Evolutionary conservation across 2,888 invertebrate genomes (phyloP), one percentile per base, ranked within the genome.

Genomic region (Athalia rosae): DNA sequence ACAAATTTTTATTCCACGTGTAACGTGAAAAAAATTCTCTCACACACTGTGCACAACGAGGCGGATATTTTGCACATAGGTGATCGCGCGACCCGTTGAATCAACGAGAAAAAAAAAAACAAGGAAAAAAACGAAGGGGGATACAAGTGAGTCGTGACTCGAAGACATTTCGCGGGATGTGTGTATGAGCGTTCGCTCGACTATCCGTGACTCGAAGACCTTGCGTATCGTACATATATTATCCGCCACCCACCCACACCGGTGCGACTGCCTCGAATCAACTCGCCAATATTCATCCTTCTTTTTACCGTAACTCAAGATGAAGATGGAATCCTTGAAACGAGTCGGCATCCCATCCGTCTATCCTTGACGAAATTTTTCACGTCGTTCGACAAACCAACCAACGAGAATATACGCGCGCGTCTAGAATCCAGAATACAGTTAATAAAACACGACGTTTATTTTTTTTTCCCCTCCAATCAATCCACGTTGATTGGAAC

Each of bases 191-290:
- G n/a, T 67, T 67, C 67, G 50, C 67, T 67, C 67, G 67, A 67
- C 67, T 50, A 53, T 53, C 67, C 67, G 67, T 53, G 28, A 67
- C 67, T 67, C 53, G 67, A 67, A 67, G 67, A 53, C 67, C 67
- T 67, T 41, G n/a, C 67, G 28, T 28, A 50, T 50, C 50, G 28
- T 28, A 28, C 28, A 28, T 2, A 28, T 28, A 28, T 28, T 28
- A 28, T 28, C 28, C 28, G 28, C 28, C 28, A 28, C 11, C 11
- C 64, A 64, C 64, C 67, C 67, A 67, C 67, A 41, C 50, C 59
- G 9, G 67, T 28, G n/a, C 28, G 53, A 11, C 53, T 9, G 53
- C 4, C 41, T 50, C 50, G 4, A 28, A 28, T 28, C 28, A 28
- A 53, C 11, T 28, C 53, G 67, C 67, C 41, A 41, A 50, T 48